Evolutionary conservation across 2,113 vertebrate species (phyloP), one percentile per base, ranked within the genome.

Genomic region (Stigmatopora nigra): DNA sequence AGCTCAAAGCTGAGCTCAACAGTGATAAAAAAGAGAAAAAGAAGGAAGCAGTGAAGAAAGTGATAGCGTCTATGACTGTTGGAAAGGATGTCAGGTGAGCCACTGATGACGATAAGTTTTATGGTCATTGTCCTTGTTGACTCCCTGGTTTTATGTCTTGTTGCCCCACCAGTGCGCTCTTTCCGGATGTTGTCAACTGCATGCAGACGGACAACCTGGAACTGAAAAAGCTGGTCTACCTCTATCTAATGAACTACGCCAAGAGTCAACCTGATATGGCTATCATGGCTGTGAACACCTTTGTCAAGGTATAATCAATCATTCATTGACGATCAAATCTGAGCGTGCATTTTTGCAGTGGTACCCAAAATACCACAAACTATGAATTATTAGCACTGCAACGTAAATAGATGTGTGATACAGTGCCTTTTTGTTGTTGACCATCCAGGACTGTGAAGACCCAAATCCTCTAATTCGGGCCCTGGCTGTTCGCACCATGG

Each of bases 1-100:
- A 99, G 87, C 91, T 99, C 81, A 99, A 99, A 79, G 97, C 96
- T 0, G 97, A 99, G 77, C 91, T 99, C 35, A 98, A 98, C 90
- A 99, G 96, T 1, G 96, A 99, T 86, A 99, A 99, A 87, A 99
- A 99, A 77, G 97, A 99, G 86, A 98, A 98, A 90, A 99, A 99
- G 88, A 98, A 97, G 77, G 97, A 99, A 81, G 97, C 97, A 0
- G 97, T 99, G 78, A 99, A 99, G 89, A 99, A 99, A 86, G 97
- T 99, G 85, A 99, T 99, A 0, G 97, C 97, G 0, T 99, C 97
- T 5, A 99, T 99, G 97, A 99, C 97, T 0, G 97, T 99, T 0
- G 97, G 97, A 74, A 99, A 99, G 76, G 97, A 99, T 4, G 96
- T 99, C 87, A 99, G 97, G 97, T 99, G 77, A 68, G 75, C 1